phyloP scores from a whole-genome alignment of 2,888 invertebrate species.

The Aleiodes leptofemur region DNA sequence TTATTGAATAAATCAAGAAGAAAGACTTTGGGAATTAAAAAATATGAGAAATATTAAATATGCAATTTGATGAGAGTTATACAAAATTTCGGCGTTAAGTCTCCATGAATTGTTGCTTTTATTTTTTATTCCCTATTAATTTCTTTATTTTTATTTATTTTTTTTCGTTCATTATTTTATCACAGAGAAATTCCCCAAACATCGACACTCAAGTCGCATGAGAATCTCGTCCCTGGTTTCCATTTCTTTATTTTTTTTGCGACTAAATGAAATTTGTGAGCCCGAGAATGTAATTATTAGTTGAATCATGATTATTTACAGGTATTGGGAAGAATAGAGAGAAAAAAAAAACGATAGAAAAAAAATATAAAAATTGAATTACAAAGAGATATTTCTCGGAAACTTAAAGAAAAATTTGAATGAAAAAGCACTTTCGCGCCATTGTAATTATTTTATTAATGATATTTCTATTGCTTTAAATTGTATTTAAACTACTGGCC shows the following conservation, averaged over 20 bases:
- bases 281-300: background rate
- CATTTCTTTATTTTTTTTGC: slow-evolving; percentile 36
- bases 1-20: background rate
- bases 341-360: background rate
- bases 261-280: slow-evolving; percentile 31
- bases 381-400: background rate
- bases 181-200: slow-evolving; percentile 60
- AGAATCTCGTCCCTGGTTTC: slow-evolving; percentile 47
- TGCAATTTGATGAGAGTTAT: slow-evolving; percentile 38
- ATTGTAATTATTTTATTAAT: slow-evolving; percentile 5
- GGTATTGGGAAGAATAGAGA: background rate
- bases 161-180: slow-evolving; percentile 54
- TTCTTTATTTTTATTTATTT: slow-evolving; percentile 33
- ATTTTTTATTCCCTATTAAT: slow-evolving; percentile 37
- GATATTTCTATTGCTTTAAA: slow-evolving; percentile 15
- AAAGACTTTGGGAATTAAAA: slow-evolving; percentile 6
- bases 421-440: background rate
- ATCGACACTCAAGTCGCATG: slow-evolving; percentile 53
- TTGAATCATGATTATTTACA: slow-evolving; percentile 18
- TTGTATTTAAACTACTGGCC: slow-evolving; percentile 21
- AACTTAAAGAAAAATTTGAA: background rate
- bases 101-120: slow-evolving; percentile 42
- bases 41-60: background rate
- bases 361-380: background rate
- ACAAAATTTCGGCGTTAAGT: slow-evolving; percentile 54